Evolutionary conservation across 2,888 invertebrate genomes (phyloP).

Genomic region (Hanleya hanleyi): DNA sequence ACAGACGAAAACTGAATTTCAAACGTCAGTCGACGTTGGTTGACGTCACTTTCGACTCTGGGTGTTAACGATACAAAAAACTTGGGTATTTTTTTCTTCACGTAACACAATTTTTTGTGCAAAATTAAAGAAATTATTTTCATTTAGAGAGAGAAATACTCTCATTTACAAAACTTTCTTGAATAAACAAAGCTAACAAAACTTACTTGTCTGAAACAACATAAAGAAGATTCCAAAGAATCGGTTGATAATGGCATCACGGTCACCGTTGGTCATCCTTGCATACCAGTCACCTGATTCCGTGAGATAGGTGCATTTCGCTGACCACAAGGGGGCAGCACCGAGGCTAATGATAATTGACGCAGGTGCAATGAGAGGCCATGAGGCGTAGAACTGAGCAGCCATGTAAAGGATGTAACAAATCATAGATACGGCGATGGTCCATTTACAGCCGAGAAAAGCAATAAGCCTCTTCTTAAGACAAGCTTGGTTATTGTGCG

Average conservation of each 20-base stretch:
- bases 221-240: slow-evolving; percentile 99
- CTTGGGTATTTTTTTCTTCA: too few species aligned
- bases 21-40: too few species aligned
- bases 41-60: too few species aligned
- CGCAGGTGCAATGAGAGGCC: slow-evolving; percentile 83
- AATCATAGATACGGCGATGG: slow-evolving; percentile 91
- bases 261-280: slow-evolving; percentile 82
- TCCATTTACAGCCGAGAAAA: slow-evolving; percentile 94
- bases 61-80: too few species aligned
- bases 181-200: too few species aligned
- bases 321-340: slow-evolving; percentile 98
- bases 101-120: too few species aligned
- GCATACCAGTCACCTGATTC: slow-evolving; percentile 87
- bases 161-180: too few species aligned
- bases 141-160: too few species aligned
- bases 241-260: slow-evolving; percentile 93
- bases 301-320: slow-evolving; percentile 97
- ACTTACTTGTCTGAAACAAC: slow-evolving; percentile 95
- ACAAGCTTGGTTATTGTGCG: too few species aligned
- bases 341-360: slow-evolving; percentile 95
- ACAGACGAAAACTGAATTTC: too few species aligned
- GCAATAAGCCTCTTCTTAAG: slow-evolving; percentile 60
- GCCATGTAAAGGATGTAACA: slow-evolving; percentile 96
- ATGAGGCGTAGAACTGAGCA: slow-evolving; percentile 92
- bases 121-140: too few species aligned